Evolutionary conservation across 2,888 invertebrate species (phyloP).

Genomic region (Drosophila longiperda): DNA sequence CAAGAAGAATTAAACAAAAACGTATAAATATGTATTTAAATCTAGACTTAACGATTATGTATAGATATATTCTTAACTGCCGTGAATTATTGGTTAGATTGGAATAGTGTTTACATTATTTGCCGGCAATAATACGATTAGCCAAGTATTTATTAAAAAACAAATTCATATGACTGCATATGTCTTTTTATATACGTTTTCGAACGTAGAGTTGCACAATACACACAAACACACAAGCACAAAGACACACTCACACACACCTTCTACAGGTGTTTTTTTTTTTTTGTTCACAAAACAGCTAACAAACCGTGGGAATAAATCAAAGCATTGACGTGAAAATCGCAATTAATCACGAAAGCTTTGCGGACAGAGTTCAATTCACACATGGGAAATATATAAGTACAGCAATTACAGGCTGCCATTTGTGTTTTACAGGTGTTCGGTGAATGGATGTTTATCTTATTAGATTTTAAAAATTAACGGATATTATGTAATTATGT

Average conservation of each 20-base stretch:
- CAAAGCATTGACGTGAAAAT: background rate
- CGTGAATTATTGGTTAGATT: slow-evolving; percentile 2
- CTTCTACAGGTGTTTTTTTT: slow-evolving; percentile 1
- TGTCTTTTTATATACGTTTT: background rate
- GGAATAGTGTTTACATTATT: slow-evolving; percentile 18
- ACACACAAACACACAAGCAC: background rate
- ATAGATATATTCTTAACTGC: background rate
- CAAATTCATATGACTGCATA: slow-evolving; percentile 9
- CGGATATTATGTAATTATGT: slow-evolving; percentile 3
- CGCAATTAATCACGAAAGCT: slow-evolving; percentile 1
- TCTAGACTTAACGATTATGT: too few species aligned
- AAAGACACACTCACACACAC: background rate
- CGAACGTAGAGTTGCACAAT: slow-evolving; percentile 6
- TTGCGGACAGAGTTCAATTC: slow-evolving; percentile 9
- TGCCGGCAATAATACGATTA: slow-evolving; percentile 12
- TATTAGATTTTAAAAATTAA: background rate
- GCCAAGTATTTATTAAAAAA: background rate
- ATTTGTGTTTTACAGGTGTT: slow-evolving; percentile 6
- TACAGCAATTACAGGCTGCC: background rate
- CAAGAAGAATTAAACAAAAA: too few species aligned
- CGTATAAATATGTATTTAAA: too few species aligned
- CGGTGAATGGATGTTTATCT: background rate
- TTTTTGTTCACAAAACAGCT: background rate
- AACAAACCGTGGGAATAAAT: slow-evolving; percentile 1
- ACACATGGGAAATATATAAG: background rate